Percentiles rank a stretch among this genome's conserved stretches.
phyloP scores from a whole-genome alignment of 2,888 invertebrate genomes.

The Exephanes ischioxanthus region DNA sequence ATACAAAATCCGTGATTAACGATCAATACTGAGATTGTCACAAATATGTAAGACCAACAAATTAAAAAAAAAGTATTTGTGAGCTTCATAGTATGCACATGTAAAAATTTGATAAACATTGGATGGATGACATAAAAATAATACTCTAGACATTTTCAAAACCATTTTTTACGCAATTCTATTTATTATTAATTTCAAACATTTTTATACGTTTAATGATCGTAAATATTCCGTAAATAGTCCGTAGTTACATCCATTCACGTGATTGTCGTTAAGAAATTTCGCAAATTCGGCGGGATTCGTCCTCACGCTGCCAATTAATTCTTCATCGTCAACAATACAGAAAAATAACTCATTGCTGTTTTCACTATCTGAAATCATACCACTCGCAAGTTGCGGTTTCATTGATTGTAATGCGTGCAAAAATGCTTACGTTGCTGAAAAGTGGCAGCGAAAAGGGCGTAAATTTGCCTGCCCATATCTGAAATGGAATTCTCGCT shows the following conservation, averaged over 20 bases:
- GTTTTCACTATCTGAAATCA: not conserved
- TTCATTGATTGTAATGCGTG: not conserved
- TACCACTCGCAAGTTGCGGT: not conserved
- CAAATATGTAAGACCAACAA: too few relatives aligned
- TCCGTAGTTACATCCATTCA: not conserved
- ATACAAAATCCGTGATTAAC: too few relatives aligned
- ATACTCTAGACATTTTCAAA: too few relatives aligned
- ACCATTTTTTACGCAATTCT: slow-evolving; percentile 23
- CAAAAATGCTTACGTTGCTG: not conserved
- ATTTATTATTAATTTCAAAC: not conserved
- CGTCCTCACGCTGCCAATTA: not conserved
- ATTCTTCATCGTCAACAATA: not conserved
- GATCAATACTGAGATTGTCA: too few relatives aligned
- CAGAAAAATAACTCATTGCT: not conserved
- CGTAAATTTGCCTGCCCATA: slow-evolving; percentile 65
- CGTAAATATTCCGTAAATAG: too few relatives aligned
- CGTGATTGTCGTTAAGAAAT: not conserved
- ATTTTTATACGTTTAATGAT: not conserved
- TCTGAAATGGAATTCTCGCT: slow-evolving; percentile 48
- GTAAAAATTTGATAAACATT: too few relatives aligned
- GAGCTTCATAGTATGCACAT: too few relatives aligned
- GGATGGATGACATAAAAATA: too few relatives aligned
- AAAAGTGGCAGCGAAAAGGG: slow-evolving; percentile 56
- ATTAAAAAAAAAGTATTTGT: too few relatives aligned
- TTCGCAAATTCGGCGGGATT: not conserved